These are phyloP conservation scores for Ammodytes marinus DNA, from an alignment of 2,113 vertebrate genomes.

Conservation along the genomic window DNA sequence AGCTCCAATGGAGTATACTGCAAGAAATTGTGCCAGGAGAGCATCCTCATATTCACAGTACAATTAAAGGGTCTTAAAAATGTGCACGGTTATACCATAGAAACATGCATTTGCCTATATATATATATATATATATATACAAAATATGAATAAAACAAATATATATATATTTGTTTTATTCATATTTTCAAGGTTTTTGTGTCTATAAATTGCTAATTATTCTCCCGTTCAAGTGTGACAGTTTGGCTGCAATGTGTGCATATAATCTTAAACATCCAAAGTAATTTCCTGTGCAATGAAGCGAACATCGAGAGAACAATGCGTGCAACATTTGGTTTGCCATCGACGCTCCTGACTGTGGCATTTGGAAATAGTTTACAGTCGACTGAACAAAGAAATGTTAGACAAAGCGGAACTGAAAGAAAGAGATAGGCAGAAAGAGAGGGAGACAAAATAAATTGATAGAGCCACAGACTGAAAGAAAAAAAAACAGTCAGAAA, in stretches of 20 bases:
- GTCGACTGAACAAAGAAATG: slow-evolving; percentile 67
- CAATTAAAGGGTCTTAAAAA: not conserved
- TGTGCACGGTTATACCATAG: not conserved
- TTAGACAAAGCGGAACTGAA: slow-evolving; percentile 53
- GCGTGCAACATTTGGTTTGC: slow-evolving; percentile 57
- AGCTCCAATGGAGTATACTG: slow-evolving; percentile 44
- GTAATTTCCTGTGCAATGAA: slow-evolving; percentile 46
- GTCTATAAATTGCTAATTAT: slow-evolving; percentile 2
- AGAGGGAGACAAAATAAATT: slow-evolving; percentile 51
- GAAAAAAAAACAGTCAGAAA: slow-evolving; percentile 25
- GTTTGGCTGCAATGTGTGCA: slow-evolving; percentile 37
- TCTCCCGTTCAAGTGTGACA: slow-evolving; percentile 22
- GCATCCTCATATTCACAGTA: not conserved
- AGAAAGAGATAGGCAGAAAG: slow-evolving; percentile 19
- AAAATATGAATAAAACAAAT: no score
- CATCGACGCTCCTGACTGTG: slow-evolving; percentile 62
- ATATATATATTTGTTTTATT: no score
- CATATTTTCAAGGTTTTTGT: slow-evolving; percentile 19
- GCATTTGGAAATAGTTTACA: slow-evolving; percentile 68
- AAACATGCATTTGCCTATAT: not conserved
- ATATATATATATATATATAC: no score
- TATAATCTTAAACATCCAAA: slow-evolving; percentile 50
- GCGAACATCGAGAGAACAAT: slow-evolving; percentile 60
- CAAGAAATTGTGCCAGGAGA: slow-evolving; percentile 1
- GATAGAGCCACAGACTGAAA: slow-evolving; percentile 26